Conservation (phyloP, 2,888 invertebrate genomes). For the Drosophila limbata region DNA sequence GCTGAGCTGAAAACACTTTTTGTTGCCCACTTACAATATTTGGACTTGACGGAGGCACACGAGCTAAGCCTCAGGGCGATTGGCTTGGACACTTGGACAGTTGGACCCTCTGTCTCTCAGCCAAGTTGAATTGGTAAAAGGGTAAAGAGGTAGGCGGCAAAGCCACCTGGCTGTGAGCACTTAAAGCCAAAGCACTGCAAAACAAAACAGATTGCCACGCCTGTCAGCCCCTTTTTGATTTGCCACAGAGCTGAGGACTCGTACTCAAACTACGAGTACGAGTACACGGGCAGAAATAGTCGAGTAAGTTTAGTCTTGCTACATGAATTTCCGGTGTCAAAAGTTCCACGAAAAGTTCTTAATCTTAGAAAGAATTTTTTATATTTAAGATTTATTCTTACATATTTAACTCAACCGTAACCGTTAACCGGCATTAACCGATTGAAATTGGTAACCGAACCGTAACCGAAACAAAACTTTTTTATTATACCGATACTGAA, state of each 20-base stretch:
- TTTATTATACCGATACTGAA: no score
- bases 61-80: conserved; percentile 15
- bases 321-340: no score
- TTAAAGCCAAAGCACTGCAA: conserved; percentile 37
- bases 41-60: conserved; percentile 6
- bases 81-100: conserved; percentile 19
- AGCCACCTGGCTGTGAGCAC: conserved; percentile 47
- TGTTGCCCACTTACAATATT: conserved; percentile 4
- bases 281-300: no score
- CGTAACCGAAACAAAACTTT: no score
- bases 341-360: no score
- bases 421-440: no score
- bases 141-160: neutral
- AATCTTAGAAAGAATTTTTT: no score
- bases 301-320: no score
- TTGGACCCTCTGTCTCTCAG: neutral
- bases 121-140: conserved; percentile 11
- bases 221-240: conserved; percentile 53
- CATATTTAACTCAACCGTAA: no score
- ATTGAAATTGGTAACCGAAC: no score
- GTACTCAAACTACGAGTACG: neutral
- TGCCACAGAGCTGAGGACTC: conserved; percentile 15
- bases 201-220: conserved; percentile 54
- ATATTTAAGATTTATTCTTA: no score
- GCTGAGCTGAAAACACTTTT: conserved; percentile 13